Evolutionary conservation across 1,140 invertebrate species (phyloP).

Genomic region (Rhizoglyphus robini): DNA sequence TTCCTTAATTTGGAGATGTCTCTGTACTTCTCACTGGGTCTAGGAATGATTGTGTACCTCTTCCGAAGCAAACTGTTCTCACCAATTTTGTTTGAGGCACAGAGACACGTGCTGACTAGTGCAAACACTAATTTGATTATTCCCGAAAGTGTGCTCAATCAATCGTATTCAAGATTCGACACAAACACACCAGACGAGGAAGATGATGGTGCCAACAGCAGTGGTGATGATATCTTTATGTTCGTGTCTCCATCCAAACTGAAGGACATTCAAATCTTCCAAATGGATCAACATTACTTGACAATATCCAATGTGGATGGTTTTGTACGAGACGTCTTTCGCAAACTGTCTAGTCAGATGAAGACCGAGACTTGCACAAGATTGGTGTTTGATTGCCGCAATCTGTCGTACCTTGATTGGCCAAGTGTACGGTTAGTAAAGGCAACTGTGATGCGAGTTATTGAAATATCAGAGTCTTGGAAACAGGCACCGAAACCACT

Average conservation of each 20-base stretch:
- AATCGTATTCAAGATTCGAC: not conserved
- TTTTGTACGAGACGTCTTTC: constrained; percentile 6
- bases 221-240: not conserved
- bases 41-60: not conserved
- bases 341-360: not conserved
- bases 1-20: not conserved
- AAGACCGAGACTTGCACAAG: not conserved
- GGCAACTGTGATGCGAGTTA: not conserved
- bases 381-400: constrained; percentile 7
- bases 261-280: not conserved
- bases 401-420: not conserved
- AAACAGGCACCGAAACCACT: not conserved
- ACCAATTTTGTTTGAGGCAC: not conserved
- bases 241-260: not conserved
- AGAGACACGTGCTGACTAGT: not conserved
- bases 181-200: not conserved
- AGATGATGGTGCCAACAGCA: not conserved
- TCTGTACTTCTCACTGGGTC: not conserved
- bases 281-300: not conserved
- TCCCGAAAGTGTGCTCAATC: not conserved
- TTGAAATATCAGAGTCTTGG: not conserved
- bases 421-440: constrained; percentile 7
- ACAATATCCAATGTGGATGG: constrained; percentile 3
- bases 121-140: not conserved
- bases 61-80: not conserved